Base-by-base conservation (phyloP, 2,113 vertebrate genomes). In the Narcine bancroftii region DNA sequence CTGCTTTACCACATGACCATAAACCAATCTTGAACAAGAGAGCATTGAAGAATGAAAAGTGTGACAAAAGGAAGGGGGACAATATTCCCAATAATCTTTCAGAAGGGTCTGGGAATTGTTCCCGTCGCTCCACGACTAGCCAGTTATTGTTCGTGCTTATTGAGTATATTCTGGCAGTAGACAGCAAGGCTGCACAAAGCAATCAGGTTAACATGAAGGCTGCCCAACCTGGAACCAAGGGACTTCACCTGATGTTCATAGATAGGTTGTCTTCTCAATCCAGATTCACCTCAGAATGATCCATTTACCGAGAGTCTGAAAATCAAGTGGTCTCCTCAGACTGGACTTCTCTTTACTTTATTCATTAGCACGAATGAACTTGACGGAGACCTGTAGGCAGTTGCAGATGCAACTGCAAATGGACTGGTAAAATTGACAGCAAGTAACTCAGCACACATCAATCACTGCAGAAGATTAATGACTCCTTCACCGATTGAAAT, bases 251-350 rank as follows among this genome's bases (percentile, higher is more conserved):
- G 21, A 24, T 26, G 36, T 53, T 45, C 89, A 91, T 6, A 91
- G 89, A 69, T 65, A 69, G 63, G 39, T 42, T 39, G 65, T 33
- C 89, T 91, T 36, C 89, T 91, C 50, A 15, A 65, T 21, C 2
- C 36, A 91, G 19, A 65, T 71, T 69, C 33, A 47, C 71, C 47
- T 15, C 26, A 5, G 24, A 71, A 6, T 19, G 42, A 91, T 69
- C 42, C 89, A 69, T 91, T 45, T 69, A 69, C 47, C 26, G 39
- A 45, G 89, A 47, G 39, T 69, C 65, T 69, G 89, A 47, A 69
- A 69, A 69, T 60, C 89, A 91, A 91, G 89, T 91, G 65, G 63
- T 91, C 89, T 69, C 89, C 47, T 45, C 45, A 47, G 89, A 33
- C 89, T 9, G 65, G 39, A 7, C 42, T 47, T 71, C 39, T 21